These are phyloP conservation scores for Chrysoperla carnea DNA, from an alignment of 1,140 invertebrate genomes.

Conservation along the genomic window DNA sequence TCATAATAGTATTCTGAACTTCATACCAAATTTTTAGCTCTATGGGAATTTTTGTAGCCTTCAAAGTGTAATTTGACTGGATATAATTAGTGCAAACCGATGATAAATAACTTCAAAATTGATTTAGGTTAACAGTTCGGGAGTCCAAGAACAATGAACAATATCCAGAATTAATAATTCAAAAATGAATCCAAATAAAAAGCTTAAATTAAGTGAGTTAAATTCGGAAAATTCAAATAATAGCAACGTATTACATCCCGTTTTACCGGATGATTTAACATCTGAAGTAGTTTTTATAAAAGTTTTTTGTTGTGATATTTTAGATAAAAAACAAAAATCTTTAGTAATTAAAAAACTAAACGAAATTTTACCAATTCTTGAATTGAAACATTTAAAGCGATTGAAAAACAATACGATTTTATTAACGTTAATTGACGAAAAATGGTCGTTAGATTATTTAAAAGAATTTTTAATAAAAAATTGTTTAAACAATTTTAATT, in stretches of 20 bases:
- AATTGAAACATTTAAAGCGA: conserved; percentile 54
- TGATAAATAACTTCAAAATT: no score
- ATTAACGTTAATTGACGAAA: conserved; percentile 29
- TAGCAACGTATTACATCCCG: conserved; percentile 13
- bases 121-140: no score
- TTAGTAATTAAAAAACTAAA: conserved; percentile 36
- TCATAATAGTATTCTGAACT: no score
- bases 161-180: no score
- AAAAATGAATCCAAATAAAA: no score
- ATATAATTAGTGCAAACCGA: no score
- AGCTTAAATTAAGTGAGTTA: no score
- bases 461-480: conserved; percentile 26
- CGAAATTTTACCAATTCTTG: conserved; percentile 32
- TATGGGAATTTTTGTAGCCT: no score
- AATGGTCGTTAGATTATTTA: conserved; percentile 16
- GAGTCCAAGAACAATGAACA: no score
- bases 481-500: conserved; percentile 21
- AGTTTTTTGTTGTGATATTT: conserved; percentile 37
- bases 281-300: conserved; percentile 22
- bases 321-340: conserved; percentile 41
- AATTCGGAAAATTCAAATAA: not conserved
- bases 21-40: no score
- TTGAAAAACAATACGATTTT: conserved; percentile 41
- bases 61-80: no score
- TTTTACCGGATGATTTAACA: conserved; percentile 31